phyloP scores from a whole-genome alignment of 2,113 vertebrate species.

The Neolamprologus brichardi region DNA sequence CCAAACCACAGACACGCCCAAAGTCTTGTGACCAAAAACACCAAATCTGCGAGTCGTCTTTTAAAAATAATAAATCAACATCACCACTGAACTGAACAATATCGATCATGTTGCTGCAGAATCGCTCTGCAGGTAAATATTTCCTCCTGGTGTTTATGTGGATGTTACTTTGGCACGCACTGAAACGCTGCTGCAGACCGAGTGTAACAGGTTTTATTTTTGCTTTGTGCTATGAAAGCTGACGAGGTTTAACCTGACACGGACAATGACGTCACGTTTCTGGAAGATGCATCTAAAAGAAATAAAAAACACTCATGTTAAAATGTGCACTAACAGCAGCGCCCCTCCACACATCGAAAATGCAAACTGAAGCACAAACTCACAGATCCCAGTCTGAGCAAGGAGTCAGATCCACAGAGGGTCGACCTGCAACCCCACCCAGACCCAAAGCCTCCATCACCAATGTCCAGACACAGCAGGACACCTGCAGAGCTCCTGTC shows the following conservation, averaged over 20 bases:
- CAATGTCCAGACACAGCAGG: background rate
- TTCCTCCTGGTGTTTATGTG: background rate
- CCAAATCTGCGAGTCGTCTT: fast-evolving
- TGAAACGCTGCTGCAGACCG: fast-evolving
- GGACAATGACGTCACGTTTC: fast-evolving
- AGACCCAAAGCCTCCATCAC: background rate
- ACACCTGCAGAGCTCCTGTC: background rate
- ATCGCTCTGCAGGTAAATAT: fast-evolving
- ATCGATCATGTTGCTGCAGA: fast-evolving
- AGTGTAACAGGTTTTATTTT: background rate
- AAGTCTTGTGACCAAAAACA: background rate
- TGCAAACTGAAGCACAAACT: fast-evolving
- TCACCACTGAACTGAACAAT: fast-evolving
- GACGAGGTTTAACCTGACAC: fast-evolving
- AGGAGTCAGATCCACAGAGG: background rate
- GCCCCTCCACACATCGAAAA: fast-evolving
- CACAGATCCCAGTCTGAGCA: background rate
- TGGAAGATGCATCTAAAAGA: fast-evolving
- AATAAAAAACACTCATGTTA: background rate
- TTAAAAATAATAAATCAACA: fast-evolving
- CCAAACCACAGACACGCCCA: background rate
- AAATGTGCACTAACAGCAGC: fast-evolving
- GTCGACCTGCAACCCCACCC: fast-evolving
- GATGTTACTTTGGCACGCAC: background rate
- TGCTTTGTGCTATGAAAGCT: fast-evolving